Evolutionary conservation across 2,797 vertebrate species (phyloP), one percentile per base, ranked within the genome.

Genomic region (Spinus olivaceus): DNA sequence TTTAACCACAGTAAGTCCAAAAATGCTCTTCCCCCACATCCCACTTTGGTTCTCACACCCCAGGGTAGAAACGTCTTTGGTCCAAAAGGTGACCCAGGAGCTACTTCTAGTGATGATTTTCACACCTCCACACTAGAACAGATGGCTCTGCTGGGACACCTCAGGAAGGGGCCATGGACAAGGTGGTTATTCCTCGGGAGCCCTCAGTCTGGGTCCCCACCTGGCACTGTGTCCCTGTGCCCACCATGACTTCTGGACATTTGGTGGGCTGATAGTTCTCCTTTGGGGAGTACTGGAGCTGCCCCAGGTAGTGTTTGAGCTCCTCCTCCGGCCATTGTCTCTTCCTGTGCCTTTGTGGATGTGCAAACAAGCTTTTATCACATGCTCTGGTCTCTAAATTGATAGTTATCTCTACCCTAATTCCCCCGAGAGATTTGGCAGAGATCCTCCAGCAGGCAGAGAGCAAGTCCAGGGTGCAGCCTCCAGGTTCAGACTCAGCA

Each of bases 51-150:
- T 69, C 8, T 76, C 14, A 15, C 46, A 56, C 7, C 13, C 3
- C 2, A 1, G 30, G 22, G 22, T 12, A 79, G 77, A 20, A 51
- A 30, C 0, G 0, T n/a, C 21, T 46, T 56, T 24, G 7, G 14
- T 60, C 41, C 23, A 16, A 51, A 49, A 88, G 54, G 46, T 51
- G 67, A 37, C 42, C 11, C 12, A 3, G 20, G 33, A 51, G 33
- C 47, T 30, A 21, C 33, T 66, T 10, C 24, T 64, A 27, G 5
- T n/a, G 50, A 16, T 35, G 25, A 8, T 33, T 61, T 59, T 81
- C 76, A 61, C 57, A 74, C 8, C 65, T 44, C 3, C 2, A 10
- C 25, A 1, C 14, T 28, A 20, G 35, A 49, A 17, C 30, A 50
- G 37, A 32, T 12, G 49, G 14, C 37, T 81, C 19, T 65, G 49